Evolutionary conservation across 2,888 invertebrate species (phyloP).

Genomic region (Leistus spinibarbis): DNA sequence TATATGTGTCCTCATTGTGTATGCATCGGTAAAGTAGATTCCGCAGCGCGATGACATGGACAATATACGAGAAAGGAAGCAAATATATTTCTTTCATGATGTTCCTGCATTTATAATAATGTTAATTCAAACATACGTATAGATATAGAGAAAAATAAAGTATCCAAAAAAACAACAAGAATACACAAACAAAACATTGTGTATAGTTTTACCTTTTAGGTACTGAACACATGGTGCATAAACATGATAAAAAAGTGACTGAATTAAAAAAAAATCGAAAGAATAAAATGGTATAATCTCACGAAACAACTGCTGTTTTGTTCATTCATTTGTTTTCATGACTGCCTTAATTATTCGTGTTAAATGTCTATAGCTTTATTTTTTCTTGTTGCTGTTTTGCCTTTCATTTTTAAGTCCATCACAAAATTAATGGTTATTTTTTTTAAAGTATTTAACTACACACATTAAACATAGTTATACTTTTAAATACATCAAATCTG

Average conservation of each 20-base stretch:
- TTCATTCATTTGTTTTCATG: constrained; percentile 9
- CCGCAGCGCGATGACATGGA: neutral
- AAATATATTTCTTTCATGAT: neutral
- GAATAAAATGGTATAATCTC: constrained; percentile 5
- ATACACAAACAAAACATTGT: neutral
- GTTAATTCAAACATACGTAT: neutral
- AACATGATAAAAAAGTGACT: neutral
- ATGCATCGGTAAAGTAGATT: constrained; percentile 1
- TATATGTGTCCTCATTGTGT: neutral
- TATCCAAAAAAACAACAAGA: neutral
- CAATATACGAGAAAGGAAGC: constrained; percentile 5
- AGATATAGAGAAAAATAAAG: neutral
- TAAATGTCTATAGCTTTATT: neutral
- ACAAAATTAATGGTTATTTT: neutral
- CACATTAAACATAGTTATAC: no score
- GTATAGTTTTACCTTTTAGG: neutral
- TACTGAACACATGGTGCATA: neutral
- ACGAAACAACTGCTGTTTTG: constrained; percentile 17
- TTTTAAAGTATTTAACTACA: no score
- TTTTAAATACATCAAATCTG: no score
- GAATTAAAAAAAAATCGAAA: neutral
- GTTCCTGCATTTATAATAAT: neutral
- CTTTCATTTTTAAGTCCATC: neutral
- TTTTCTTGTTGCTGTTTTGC: neutral
- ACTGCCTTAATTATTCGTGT: constrained; percentile 10